These are phyloP conservation scores for Platycheirus albimanus DNA, from an alignment of 2,888 invertebrate genomes.

Conservation along the genomic window DNA sequence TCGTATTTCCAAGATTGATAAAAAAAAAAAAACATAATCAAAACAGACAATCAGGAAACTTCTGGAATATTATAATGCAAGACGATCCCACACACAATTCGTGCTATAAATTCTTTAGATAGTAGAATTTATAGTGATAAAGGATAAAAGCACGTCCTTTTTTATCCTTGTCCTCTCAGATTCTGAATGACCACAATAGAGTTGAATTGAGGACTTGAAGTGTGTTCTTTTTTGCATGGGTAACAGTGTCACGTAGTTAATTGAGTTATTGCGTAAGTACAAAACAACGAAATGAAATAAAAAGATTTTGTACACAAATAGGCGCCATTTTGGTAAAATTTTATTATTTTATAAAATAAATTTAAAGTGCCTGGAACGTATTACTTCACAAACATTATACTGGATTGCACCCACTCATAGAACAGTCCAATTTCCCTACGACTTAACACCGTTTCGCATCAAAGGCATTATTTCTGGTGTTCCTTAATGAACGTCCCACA, in stretches of 20 bases:
- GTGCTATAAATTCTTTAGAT: not conserved
- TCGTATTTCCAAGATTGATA: not conserved
- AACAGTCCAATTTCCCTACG: too few relatives aligned
- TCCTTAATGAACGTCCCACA: too few relatives aligned
- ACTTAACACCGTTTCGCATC: too few relatives aligned
- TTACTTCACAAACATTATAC: too few relatives aligned
- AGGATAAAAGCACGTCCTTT: not conserved
- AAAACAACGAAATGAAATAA: not conserved
- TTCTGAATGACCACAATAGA: not conserved
- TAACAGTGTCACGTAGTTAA: too few relatives aligned
- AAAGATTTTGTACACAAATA: not conserved
- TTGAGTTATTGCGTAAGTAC: not conserved
- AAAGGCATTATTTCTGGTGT: too few relatives aligned
- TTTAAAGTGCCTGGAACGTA: too few relatives aligned
- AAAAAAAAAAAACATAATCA: not conserved
- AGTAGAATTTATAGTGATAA: not conserved
- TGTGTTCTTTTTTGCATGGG: not conserved
- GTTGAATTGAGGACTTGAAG: not conserved
- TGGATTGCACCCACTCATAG: too few relatives aligned
- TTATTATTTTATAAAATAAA: too few relatives aligned
- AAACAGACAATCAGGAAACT: not conserved
- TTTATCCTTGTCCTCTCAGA: not conserved
- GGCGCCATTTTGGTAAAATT: too few relatives aligned
- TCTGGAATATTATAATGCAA: not conserved
- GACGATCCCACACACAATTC: conserved; percentile 1